Conservation (phyloP, 2,888 invertebrate species). For the Notodonta ziczac region DNA sequence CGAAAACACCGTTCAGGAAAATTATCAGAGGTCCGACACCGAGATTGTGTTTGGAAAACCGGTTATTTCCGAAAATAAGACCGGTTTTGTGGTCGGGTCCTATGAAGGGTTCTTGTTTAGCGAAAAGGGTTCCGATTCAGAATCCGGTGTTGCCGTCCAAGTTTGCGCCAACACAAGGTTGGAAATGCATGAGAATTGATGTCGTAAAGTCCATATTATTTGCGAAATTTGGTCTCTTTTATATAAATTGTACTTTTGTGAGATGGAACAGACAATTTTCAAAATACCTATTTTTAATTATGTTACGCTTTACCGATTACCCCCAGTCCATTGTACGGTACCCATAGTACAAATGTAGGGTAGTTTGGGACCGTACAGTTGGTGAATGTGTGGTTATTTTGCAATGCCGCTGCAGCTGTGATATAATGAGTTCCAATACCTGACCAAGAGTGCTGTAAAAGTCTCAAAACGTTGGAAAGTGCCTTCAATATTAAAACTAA, state of each 20-base stretch:
- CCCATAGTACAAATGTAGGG: too few relatives aligned
- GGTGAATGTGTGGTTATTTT: too few relatives aligned
- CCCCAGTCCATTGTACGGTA: too few relatives aligned
- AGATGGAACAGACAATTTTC: conserved; percentile 3
- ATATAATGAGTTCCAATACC: too few relatives aligned
- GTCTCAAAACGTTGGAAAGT: too few relatives aligned
- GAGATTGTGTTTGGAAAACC: conserved; percentile 67
- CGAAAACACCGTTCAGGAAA: conserved; percentile 72
- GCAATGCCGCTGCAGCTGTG: too few relatives aligned
- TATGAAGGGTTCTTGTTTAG: conserved; percentile 71
- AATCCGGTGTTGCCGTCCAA: conserved; percentile 82
- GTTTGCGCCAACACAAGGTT: conserved; percentile 78
- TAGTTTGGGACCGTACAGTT: too few relatives aligned
- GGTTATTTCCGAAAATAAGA: conserved; percentile 54
- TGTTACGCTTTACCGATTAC: too few relatives aligned
- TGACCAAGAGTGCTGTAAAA: too few relatives aligned
- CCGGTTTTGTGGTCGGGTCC: conserved; percentile 58
- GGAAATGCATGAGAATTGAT: conserved; percentile 62
- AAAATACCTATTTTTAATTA: too few relatives aligned
- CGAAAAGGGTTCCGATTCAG: conserved; percentile 76
- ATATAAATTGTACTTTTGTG: background rate
- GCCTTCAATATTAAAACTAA: too few relatives aligned
- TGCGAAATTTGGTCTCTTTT: conserved; percentile 28
- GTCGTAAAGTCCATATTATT: conserved; percentile 48
- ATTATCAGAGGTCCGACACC: conserved; percentile 68